Conservation (phyloP, 2,113 vertebrate species). For the Orthonyx spaldingii region DNA sequence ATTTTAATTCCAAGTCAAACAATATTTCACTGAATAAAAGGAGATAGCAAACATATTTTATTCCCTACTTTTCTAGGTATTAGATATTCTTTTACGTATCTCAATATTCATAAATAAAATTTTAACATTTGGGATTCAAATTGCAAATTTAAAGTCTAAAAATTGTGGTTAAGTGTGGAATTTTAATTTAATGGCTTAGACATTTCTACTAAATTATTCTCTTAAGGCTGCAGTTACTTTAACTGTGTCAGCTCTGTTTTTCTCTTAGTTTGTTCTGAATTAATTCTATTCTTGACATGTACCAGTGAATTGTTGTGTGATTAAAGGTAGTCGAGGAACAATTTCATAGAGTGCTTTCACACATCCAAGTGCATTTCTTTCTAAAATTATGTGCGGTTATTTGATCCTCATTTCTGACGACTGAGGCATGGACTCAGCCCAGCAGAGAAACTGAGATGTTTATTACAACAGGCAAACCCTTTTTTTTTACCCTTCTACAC, state of each 20-base stretch:
- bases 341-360: neutral
- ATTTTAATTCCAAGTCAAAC: neutral
- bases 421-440: too few relatives aligned
- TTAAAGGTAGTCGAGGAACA: neutral
- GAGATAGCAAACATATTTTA: neutral
- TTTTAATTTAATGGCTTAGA: neutral
- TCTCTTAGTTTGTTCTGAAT: neutral
- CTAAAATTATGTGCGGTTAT: neutral
- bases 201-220: neutral
- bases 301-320: neutral
- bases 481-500: too few relatives aligned
- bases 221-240: neutral
- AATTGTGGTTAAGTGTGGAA: neutral
- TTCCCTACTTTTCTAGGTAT: neutral
- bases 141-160: neutral
- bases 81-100: neutral
- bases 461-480: too few relatives aligned
- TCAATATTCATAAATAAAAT: neutral
- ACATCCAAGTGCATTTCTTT: neutral
- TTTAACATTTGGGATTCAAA: neutral
- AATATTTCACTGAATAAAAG: neutral
- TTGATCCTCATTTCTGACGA: neutral
- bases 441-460: too few relatives aligned
- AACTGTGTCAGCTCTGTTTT: neutral
- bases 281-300: neutral